Base-by-base conservation (phyloP, 2,113 vertebrate species). In the Meleagris gallopavo region DNA sequence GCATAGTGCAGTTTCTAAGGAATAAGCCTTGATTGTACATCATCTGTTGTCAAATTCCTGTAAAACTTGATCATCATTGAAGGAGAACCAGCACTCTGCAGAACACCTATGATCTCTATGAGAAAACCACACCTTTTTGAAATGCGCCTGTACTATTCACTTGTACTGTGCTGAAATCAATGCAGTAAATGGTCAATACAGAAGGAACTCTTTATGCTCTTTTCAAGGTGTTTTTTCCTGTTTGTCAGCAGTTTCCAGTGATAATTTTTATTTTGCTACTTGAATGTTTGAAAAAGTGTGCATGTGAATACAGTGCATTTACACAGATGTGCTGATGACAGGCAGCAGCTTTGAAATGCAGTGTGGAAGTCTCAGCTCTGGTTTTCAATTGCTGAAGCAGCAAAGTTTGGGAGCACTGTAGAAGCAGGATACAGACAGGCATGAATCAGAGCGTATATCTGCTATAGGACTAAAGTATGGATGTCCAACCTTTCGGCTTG, bases 51-150 rank as follows among this genome's bases (percentile, higher is more conserved):
- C 72, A 48, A 0, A 50, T 64, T 67, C 38, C 45, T 46, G 54
- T 84, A 55, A 77, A 85, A 73, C n/a, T 21, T 62, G 46, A 40
- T 89, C 25, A 41, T 46, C 85, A 20, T 27, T 65, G 92, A 82
- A 74, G 80, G 40, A 75, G 71, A 74, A 72, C 21, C 43, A 64
- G 67, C 54, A 82, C 82, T 90, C 75, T 83, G 73, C 66, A 93
- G 73, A 55, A 87, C 86, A 71, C 76, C 67, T 94, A 30, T 83
- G 74, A 81, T 95, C 86, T 96, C 95, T 95, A 9, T 94, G 93
- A 96, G 92, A 94, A 89, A 91, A 94, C 57, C 30, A 65, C 36
- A 52, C 24, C 22, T 57, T 61, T 83, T 65, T 76, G 45, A 64
- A 86, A 34, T 29, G 13, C 36, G 74, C 70, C 67, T 34, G 24